Evolutionary conservation across 1,140 invertebrate genomes (phyloP), one percentile per base, ranked within the genome.

Genomic region (Cotesia vestalis): DNA sequence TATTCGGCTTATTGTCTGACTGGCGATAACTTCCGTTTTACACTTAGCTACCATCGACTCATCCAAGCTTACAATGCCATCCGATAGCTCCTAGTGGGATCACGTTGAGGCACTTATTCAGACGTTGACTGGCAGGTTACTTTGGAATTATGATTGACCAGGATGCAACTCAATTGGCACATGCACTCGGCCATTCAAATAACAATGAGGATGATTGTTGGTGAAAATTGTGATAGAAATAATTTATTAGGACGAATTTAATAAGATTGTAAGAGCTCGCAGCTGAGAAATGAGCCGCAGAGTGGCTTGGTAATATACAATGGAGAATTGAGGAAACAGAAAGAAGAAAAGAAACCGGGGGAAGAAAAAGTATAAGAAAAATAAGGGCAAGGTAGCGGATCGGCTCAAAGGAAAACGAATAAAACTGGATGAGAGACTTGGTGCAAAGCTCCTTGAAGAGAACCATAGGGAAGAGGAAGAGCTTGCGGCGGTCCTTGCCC

Each of bases 401-500:
- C 51, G 64, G 64, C 64, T 68, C 60, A 57, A 59, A 53, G 62
- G 14, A 1, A 51, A n/a, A 40, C 4, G 70, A 57, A 62, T 36
- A 67, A 61, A 71, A 59, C 38, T 51, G 69, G 73, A 14, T 12
- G 36, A 51, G 59, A 36, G 46, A 64, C 27, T 51, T 64, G 12
- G 51, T 36, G 57, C 52, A 55, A 67, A 55, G 52, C 66, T 67
- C 34, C 52, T 20, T 35, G 17, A 68, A 68, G 71, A 72, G 57
- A 72, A 66, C 71, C 73, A 64, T 62, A 72, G 71, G 57, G 64
- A 14, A 67, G 61, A 36, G 64, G 72, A 69, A 72, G 81, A 86
- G 84, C 85, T 87, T 87, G 85, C 84, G 84, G 84, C 85, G 85
- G 85, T 87, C 84, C 83, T 86, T 86, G 85, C 85, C 84, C 40